Conservation (phyloP, 1,140 invertebrate species). For the Heliconius nattereri region DNA sequence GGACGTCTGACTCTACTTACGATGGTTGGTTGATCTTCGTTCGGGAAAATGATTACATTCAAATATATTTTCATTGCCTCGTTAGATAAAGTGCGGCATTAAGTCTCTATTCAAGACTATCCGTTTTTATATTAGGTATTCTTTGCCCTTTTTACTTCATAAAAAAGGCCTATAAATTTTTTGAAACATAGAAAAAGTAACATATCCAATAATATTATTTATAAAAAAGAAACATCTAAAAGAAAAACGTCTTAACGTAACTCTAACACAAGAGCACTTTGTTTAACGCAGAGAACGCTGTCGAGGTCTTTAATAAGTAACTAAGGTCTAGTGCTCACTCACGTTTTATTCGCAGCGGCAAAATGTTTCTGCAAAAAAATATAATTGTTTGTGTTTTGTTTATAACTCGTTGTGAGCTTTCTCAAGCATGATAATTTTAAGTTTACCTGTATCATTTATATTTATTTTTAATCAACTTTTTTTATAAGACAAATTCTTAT, state of each 20-base stretch:
- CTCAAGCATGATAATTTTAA: background rate
- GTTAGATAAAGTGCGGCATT: too few species aligned
- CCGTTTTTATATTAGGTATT: too few species aligned
- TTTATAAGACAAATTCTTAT: too few species aligned
- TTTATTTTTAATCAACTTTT: too few species aligned
- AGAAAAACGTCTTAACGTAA: conserved; percentile 22
- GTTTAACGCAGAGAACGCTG: conserved; percentile 27
- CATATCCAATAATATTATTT: background rate
- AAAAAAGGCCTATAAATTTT: too few species aligned
- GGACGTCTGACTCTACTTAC: too few species aligned
- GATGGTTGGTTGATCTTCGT: too few species aligned
- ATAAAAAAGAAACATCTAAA: conserved; percentile 1
- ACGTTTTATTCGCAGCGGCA: background rate
- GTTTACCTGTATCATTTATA: background rate
- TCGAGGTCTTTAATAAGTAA: conserved; percentile 18
- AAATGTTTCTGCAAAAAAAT: background rate
- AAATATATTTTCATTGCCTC: too few species aligned
- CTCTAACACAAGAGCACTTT: conserved; percentile 25
- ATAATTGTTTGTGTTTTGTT: background rate
- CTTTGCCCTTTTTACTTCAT: too few species aligned
- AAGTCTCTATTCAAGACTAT: too few species aligned
- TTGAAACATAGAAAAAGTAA: too few species aligned
- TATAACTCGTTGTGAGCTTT: background rate
- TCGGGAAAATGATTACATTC: too few species aligned
- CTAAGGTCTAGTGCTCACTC: conserved; percentile 5